Evolutionary conservation across 2,888 invertebrate genomes (phyloP).

Genomic region (Trichopria drosophilae): DNA sequence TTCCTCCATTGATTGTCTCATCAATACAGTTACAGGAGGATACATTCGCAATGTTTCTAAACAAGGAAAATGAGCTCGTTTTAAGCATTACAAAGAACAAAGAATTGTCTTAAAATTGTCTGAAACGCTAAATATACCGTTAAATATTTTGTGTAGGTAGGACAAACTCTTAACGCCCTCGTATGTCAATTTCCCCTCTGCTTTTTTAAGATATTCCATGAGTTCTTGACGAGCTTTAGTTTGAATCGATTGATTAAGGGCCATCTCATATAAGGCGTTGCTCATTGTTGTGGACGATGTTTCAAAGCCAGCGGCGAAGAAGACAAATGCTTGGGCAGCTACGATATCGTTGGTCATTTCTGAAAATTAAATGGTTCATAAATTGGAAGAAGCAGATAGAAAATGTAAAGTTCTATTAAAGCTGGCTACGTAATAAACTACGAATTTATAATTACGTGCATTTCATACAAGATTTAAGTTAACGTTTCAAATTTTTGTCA

Average conservation of each 20-base stretch:
- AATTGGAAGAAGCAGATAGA: no score
- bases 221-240: constrained; percentile 55
- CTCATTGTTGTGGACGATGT: constrained; percentile 58
- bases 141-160: constrained; percentile 55
- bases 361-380: no score
- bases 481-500: no score
- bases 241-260: constrained; percentile 56
- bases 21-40: constrained; percentile 52
- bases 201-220: constrained; percentile 41
- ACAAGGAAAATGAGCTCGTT: no score
- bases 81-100: no score
- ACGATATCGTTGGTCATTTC: constrained; percentile 51
- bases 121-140: constrained; percentile 41
- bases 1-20: constrained; percentile 45
- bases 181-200: constrained; percentile 52
- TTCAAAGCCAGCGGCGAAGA: constrained; percentile 60
- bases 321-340: constrained; percentile 57
- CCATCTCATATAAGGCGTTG: constrained; percentile 56
- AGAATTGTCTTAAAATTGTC: no score
- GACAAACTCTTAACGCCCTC: constrained; percentile 55
- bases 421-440: no score
- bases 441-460: no score
- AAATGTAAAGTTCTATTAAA: no score
- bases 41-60: constrained; percentile 60
- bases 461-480: no score